phyloP scores from a whole-genome alignment of 2,888 invertebrate species.

The Escarpia spicata region DNA sequence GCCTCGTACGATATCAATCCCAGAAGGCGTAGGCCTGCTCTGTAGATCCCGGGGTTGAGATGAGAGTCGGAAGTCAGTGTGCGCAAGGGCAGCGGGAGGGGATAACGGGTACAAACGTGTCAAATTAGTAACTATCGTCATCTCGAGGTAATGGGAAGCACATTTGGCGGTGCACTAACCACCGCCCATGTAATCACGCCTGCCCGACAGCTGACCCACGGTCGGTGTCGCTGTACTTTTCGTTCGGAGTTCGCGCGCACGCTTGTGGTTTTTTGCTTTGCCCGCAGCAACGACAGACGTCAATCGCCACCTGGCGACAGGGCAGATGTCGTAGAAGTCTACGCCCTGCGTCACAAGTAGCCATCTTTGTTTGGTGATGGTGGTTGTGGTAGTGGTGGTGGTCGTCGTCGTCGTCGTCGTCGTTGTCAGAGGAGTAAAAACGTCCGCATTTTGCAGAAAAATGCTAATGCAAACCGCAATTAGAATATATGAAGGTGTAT shows the following conservation, averaged over 20 bases:
- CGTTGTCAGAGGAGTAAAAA: too few species aligned
- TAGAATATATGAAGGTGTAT: too few species aligned
- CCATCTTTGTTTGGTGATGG: background rate
- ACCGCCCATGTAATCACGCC: background rate
- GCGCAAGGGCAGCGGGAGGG: background rate
- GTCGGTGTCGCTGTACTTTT: background rate
- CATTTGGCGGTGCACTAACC: background rate
- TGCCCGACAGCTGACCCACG: background rate
- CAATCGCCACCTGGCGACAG: background rate
- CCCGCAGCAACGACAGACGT: background rate
- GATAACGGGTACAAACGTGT: conserved; percentile 16
- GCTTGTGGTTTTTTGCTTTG: background rate
- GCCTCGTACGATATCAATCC: background rate
- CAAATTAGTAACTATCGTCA: background rate
- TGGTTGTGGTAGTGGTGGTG: too few species aligned
- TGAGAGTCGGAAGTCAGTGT: background rate
- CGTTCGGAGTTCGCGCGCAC: background rate
- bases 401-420: too few species aligned
- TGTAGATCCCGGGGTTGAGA: background rate
- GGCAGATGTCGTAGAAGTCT: background rate
- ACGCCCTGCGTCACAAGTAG: background rate
- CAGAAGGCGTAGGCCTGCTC: background rate
- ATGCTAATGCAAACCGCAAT: too few species aligned
- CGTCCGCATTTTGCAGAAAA: too few species aligned
- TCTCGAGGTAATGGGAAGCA: background rate